Base-by-base conservation (phyloP, 2,797 vertebrate genomes). In the Heterohyrax brucei region DNA sequence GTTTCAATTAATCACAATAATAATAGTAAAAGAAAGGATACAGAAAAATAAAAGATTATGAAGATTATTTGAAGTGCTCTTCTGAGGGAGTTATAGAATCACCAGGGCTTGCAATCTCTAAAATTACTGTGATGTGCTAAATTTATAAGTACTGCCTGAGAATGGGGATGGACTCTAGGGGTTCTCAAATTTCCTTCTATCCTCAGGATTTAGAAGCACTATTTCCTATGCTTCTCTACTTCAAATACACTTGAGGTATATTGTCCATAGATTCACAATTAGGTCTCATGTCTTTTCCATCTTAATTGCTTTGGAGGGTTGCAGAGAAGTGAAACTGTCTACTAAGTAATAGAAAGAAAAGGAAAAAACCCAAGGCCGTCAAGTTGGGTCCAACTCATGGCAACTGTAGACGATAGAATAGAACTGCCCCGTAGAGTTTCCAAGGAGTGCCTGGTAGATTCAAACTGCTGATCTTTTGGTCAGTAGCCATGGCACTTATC, bases 121-220 rank as follows among this genome's bases (percentile, higher is more conserved):
- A 82, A 94, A 33, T 80, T 87, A 87, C 24, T 30, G 56, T 5
- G 48, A 81, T 22, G 66, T 90, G 68, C 48, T 93, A 87, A 85
- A 68, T 68, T 79, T 80, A 87, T 62, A 21, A 14, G 44, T 33
- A 48, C 77, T 76, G 62, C 46, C 73, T 84, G 3, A 82, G 72
- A 28, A 89, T 26, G n/a, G 19, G 33, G 5, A 21, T 90, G 21
- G 19, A 33, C 0, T 0, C 5, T 28, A 9, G 16, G 46, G 7
- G 14, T 59, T 91, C 82, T 91, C 75, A 56, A 59, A 59, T 80
- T 91, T 87, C 88, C 46, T 70, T 70, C 24, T 82, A 82, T 28
- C 39, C 62, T 92, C 22, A n/a, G 30, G 48, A 89, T 93, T 88
- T 19, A 26, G 81, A 87, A 79, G 16, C 8, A 28, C 4, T 21